phyloP scores from a whole-genome alignment of 1,140 invertebrate genomes.

The Saccostrea glomerata region DNA sequence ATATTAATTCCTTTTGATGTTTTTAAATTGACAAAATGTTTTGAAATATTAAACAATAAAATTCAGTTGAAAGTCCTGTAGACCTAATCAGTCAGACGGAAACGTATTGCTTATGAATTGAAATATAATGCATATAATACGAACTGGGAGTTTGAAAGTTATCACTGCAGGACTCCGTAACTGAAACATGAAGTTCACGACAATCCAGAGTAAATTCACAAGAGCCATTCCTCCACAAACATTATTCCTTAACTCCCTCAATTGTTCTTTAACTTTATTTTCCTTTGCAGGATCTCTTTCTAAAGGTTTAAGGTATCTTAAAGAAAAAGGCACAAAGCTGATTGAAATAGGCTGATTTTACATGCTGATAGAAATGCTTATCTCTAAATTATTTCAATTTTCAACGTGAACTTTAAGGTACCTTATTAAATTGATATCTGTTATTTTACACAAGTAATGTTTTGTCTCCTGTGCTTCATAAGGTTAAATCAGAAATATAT shows the following conservation, averaged over 20 bases:
- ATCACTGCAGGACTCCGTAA: not conserved
- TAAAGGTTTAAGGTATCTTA: constrained; percentile 59
- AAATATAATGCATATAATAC: not conserved
- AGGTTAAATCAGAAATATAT: no score
- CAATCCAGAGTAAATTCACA: constrained; percentile 66
- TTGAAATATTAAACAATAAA: not conserved
- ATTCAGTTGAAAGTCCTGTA: not conserved
- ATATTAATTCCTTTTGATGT: no score
- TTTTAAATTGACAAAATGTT: not conserved
- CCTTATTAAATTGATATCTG: no score
- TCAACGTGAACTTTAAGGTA: no score
- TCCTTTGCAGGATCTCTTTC: constrained; percentile 57
- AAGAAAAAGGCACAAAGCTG: no score
- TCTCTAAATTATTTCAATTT: no score
- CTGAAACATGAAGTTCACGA: constrained; percentile 75
- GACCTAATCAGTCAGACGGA: not conserved
- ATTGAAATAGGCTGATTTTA: no score
- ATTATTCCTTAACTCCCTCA: constrained; percentile 66
- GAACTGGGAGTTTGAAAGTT: not conserved
- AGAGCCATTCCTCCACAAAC: constrained; percentile 68
- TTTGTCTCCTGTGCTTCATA: no score
- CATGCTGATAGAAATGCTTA: no score
- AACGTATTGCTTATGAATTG: not conserved
- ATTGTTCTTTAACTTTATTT: constrained; percentile 73
- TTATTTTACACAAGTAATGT: no score